Evolutionary conservation across 1,140 invertebrate species (phyloP).

Genomic region (Cherax quadricarinatus): DNA sequence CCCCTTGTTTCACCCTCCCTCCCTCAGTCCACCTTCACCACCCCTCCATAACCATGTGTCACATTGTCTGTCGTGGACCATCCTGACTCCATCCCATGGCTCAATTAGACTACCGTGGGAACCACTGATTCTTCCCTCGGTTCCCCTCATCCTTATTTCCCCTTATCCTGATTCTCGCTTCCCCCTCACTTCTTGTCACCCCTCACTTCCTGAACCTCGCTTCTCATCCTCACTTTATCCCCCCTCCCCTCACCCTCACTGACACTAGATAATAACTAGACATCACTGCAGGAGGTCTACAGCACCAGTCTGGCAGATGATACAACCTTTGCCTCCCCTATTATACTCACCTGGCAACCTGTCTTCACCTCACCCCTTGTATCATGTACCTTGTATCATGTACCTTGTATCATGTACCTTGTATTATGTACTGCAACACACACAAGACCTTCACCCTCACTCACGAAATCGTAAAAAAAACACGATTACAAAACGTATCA

Average conservation of each 20-base stretch:
- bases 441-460: no score
- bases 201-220: not conserved
- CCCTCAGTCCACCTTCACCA: not conserved
- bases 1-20: not conserved
- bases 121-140: not conserved
- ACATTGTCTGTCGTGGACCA: not conserved
- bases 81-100: not conserved
- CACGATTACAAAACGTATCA: no score
- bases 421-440: no score
- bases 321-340: not conserved
- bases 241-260: not conserved
- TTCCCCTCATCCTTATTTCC: not conserved
- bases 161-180: not conserved
- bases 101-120: constrained; percentile 7
- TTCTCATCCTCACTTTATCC: not conserved
- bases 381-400: no score
- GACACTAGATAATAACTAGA: no score
- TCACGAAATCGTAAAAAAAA: no score
- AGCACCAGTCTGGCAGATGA: no score
- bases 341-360: not conserved
- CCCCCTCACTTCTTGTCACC: not conserved
- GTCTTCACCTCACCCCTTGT: no score
- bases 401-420: no score
- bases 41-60: not conserved
- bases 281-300: no score